Conservation (phyloP, 1,140 invertebrate species). For the Acyrthosiphon pisum region DNA sequence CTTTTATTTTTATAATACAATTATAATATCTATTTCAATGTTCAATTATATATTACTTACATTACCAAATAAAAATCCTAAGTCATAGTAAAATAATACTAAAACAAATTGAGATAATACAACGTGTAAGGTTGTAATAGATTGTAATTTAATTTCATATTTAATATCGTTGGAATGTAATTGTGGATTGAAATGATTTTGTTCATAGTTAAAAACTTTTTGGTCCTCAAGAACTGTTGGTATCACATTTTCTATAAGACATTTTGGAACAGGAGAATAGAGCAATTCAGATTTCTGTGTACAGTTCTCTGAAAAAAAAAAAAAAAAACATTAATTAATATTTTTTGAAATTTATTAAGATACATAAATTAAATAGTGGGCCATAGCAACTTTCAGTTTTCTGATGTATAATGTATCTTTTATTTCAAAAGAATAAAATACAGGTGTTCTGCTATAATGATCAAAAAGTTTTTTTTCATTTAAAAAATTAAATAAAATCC, state of each 20-base stretch:
- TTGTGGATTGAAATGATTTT: not conserved
- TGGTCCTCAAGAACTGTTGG: not conserved
- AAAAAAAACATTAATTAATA: not conserved
- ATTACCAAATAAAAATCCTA: slow-evolving; percentile 52
- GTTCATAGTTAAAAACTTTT: not conserved
- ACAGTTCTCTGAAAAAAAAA: slow-evolving; percentile 27
- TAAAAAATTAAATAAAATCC: too few relatives aligned
- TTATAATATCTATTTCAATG: not conserved
- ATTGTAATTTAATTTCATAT: slow-evolving; percentile 32
- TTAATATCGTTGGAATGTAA: slow-evolving; percentile 9
- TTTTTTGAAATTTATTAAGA: not conserved
- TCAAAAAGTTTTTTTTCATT: too few relatives aligned
- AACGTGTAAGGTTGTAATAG: not conserved
- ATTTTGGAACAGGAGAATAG: not conserved
- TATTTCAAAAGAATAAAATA: not conserved
- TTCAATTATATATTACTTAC: slow-evolving; percentile 13
- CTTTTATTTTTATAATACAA: too few relatives aligned
- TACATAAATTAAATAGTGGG: not conserved
- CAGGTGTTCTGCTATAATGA: not conserved
- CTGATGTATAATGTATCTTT: not conserved
- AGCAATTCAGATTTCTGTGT: not conserved
- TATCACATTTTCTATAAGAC: not conserved
- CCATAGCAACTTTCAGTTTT: not conserved
- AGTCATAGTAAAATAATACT: slow-evolving; percentile 37
- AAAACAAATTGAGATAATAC: slow-evolving; percentile 45